phyloP scores from a whole-genome alignment of 2,888 invertebrate species.

The Mimachlamys varia region DNA sequence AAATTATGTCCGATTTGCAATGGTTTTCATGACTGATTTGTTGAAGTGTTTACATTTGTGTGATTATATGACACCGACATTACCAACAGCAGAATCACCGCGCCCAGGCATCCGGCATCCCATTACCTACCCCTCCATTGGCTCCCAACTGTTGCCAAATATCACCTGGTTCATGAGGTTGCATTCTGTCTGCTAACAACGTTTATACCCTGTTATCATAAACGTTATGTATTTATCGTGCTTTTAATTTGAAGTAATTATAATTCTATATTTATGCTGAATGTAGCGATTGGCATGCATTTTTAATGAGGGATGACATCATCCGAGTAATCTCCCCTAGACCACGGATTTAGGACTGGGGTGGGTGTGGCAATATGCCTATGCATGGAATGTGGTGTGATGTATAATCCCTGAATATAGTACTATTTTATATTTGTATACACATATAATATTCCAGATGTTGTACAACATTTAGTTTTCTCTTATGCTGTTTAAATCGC shows the following conservation, averaged over 20 bases:
- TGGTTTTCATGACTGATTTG: not conserved
- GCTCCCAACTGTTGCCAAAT: not conserved
- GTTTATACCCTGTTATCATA: not conserved
- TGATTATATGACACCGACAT: not conserved
- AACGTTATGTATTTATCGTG: not conserved
- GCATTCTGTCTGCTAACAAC: not conserved
- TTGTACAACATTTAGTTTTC: too few relatives aligned
- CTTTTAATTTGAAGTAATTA: not conserved
- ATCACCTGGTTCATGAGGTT: not conserved
- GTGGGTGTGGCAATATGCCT: slow-evolving; percentile 23
- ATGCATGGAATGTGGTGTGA: not conserved
- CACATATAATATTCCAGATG: too few relatives aligned
- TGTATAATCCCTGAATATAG: too few relatives aligned
- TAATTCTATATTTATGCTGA: not conserved
- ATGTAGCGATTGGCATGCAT: not conserved
- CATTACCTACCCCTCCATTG: not conserved
- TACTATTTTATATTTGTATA: too few relatives aligned
- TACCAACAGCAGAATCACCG: not conserved
- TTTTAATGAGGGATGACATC: slow-evolving; percentile 34
- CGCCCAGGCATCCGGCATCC: slow-evolving; percentile 19
- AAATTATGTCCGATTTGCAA: not conserved
- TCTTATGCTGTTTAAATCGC: too few relatives aligned
- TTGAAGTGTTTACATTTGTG: not conserved
- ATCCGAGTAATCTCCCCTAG: not conserved
- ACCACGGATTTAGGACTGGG: not conserved